Conservation (phyloP, 2,888 invertebrate species). For the Harpalus rubripes region DNA sequence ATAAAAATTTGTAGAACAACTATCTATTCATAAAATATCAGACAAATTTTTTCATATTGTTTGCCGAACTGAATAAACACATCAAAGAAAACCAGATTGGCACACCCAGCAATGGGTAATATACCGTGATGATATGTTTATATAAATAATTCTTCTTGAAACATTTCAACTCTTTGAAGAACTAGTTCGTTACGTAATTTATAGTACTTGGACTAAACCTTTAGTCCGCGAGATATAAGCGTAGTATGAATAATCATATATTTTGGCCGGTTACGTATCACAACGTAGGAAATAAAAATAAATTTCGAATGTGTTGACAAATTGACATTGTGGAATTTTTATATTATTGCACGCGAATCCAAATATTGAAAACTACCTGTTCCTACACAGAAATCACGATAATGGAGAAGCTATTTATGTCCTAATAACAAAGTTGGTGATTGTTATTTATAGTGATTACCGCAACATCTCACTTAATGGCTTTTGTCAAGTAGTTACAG, state of each 20-base stretch:
- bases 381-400: not conserved
- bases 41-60: no score
- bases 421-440: not conserved
- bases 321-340: not conserved
- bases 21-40: no score
- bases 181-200: not conserved
- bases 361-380: not conserved
- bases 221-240: not conserved
- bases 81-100: no score
- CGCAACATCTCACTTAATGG: not conserved
- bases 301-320: not conserved
- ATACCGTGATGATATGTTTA: no score
- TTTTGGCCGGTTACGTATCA: constrained; percentile 1
- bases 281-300: constrained; percentile 1
- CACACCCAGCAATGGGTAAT: no score
- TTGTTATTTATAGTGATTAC: constrained; percentile 3
- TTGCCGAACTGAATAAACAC: no score
- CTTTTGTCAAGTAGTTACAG: not conserved
- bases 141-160: no score
- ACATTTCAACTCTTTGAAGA: not conserved
- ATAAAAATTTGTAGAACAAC: no score
- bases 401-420: constrained; percentile 2
- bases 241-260: not conserved
- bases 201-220: not conserved
- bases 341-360: not conserved